Evolutionary conservation across 2,888 invertebrate genomes (phyloP), one percentile per base, ranked within the genome.

Genomic region (Drosophila stalkeri): DNA sequence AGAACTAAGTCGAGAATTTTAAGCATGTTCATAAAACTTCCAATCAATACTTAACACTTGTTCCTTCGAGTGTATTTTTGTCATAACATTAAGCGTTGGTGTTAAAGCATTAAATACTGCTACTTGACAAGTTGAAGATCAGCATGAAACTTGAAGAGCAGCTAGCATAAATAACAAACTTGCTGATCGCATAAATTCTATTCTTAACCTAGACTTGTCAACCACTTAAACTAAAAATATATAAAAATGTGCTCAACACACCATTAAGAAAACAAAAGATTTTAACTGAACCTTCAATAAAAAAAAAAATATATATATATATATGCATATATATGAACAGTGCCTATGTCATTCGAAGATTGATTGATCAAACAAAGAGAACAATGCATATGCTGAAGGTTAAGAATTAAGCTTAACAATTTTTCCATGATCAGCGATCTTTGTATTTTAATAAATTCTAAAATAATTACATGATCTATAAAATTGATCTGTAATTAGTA

Each of bases 121-220:
- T 59, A 51, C 23, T 71, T 60, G 27, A 37, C 59, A 33, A 41
- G 18, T 11, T 67, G 66, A 67, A 64, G 63, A 75, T 66, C 60
- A 14, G 16, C 52, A 60, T 18, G 31, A 61, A 39, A 33, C 35
- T 49, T 61, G 27, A 72, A 70, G 46, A 56, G 35, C 44, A 62
- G n/a, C 49, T 11, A n/a, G 31, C 51, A 60, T 14, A 49, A 63
- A 18, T 18, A 20, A 33, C 37, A 43, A 11, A 31, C 11, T 6
- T 20, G 33, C 47, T 35, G 55, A 41, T 64, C 49, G 59, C 47
- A 20, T 44, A 60, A 41, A 52, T 37, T 31, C 44, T 16, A 35
- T n/a, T 27, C 16, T 37, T 43, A 27, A 67, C 44, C 64, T 39
- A n/a, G 18, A 37, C 16, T 59, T 59, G 43, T 23, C 12, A 47